These are phyloP conservation scores for Oxyteleia sp. DNA, from an alignment of 2,888 invertebrate genomes.

Conservation along the genomic window DNA sequence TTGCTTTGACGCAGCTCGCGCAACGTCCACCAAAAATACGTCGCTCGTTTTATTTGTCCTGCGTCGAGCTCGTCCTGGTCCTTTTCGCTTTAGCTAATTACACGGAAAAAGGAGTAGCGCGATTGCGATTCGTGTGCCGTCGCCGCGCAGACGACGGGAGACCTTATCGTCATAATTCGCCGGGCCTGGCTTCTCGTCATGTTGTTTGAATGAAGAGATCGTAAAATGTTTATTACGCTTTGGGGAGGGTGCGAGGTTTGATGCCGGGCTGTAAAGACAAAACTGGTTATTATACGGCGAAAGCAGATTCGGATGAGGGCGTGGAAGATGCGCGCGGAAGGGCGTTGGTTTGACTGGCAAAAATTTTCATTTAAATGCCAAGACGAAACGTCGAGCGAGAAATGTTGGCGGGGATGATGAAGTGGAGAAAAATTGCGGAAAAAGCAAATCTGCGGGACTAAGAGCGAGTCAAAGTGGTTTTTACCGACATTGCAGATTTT, in stretches of 20 bases:
- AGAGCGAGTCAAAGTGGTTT: no score
- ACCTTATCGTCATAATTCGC: constrained; percentile 30
- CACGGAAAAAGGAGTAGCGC: constrained; percentile 42
- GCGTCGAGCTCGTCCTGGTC: constrained; percentile 29
- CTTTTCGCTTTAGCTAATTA: constrained; percentile 59
- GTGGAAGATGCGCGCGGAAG: not conserved
- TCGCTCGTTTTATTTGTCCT: constrained; percentile 24
- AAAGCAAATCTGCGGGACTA: no score
- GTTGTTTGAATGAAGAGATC: constrained; percentile 14
- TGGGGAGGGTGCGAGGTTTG: constrained; percentile 8
- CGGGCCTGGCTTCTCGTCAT: not conserved
- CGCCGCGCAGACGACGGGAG: not conserved
- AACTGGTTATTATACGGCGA: constrained; percentile 31
- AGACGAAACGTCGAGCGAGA: not conserved
- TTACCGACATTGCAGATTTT: no score
- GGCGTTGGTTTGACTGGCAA: not conserved
- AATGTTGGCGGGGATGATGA: no score
- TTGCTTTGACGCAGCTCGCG: constrained; percentile 56
- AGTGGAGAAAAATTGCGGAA: no score
- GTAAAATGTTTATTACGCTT: constrained; percentile 56
- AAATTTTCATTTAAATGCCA: constrained; percentile 1
- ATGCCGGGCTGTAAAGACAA: constrained; percentile 13
- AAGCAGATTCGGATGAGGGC: constrained; percentile 1
- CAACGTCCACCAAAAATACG: constrained; percentile 50
- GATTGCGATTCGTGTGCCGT: constrained; percentile 24